Percentiles rank a stretch among this genome's conserved stretches.
Conservation (phyloP, 2,888 invertebrate species). For the Epistrophe eligans region DNA sequence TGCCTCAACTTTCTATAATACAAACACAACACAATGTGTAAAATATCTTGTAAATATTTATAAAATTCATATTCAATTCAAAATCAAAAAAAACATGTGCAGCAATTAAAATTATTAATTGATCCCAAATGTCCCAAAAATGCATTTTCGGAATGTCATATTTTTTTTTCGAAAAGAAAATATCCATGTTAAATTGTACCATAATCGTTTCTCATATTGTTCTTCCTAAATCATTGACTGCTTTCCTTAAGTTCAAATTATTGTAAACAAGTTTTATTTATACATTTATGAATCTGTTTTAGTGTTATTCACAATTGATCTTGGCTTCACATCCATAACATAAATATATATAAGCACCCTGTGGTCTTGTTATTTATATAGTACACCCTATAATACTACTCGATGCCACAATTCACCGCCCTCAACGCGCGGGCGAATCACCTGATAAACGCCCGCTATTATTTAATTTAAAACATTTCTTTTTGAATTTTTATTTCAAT, state of each 20-base stretch:
- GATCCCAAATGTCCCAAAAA: constrained; percentile 32
- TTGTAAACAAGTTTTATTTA: constrained; percentile 31
- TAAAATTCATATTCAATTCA: constrained; percentile 10
- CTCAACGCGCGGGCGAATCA: constrained; percentile 49
- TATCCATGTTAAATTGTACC: not conserved
- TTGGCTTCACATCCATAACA: not conserved
- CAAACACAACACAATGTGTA: not conserved
- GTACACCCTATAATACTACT: constrained; percentile 65
- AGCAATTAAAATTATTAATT: constrained; percentile 61
- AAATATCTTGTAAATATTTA: constrained; percentile 3
- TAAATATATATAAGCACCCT: constrained; percentile 25
- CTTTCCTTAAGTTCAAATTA: constrained; percentile 29
- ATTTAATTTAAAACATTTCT: constrained; percentile 68
- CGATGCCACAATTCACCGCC: constrained; percentile 70
- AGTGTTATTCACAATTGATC: constrained; percentile 23
- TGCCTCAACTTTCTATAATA: not conserved
- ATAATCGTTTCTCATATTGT: constrained; percentile 36
- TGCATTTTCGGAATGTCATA: not conserved
- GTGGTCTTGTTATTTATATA: constrained; percentile 70
- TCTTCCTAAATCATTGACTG: constrained; percentile 49
- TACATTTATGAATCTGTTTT: constrained; percentile 17
- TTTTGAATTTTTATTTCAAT: constrained; percentile 31
- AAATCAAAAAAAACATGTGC: constrained; percentile 24
- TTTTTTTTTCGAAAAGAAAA: not conserved
- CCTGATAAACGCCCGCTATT: constrained; percentile 72